Conservation (phyloP, 2,888 invertebrate species). For the Dynastes grantii region DNA sequence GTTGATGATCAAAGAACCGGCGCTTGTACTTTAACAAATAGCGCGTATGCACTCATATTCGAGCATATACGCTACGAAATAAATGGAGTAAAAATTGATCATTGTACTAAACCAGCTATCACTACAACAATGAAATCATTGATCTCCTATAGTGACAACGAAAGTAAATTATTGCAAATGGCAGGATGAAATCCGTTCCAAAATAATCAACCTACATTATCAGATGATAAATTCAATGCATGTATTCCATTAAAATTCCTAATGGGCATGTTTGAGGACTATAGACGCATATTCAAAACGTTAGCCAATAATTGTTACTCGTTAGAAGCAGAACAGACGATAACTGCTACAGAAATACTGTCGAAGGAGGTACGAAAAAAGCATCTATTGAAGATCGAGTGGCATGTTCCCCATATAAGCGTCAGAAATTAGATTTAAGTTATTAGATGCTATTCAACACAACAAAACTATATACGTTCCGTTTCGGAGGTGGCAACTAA, state of each 20-base stretch:
- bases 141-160: slow-evolving; percentile 58
- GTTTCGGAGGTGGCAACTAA: too few relatives aligned
- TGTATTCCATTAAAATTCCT: not conserved
- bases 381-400: not conserved
- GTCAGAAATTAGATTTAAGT: not conserved
- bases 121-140: slow-evolving; percentile 61
- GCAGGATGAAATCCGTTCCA: too few relatives aligned
- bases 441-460: too few relatives aligned
- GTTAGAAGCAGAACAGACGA: slow-evolving; percentile 1
- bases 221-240: not conserved
- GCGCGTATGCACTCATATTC: slow-evolving; percentile 63
- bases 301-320: not conserved
- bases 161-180: too few relatives aligned
- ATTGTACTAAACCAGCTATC: slow-evolving; percentile 62
- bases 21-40: slow-evolving; percentile 55
- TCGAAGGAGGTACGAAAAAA: not conserved
- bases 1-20: not conserved
- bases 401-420: not conserved
- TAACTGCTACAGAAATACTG: not conserved
- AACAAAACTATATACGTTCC: too few relatives aligned
- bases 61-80: slow-evolving; percentile 51
- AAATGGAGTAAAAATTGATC: slow-evolving; percentile 64
- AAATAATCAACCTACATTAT: too few relatives aligned
- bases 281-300: not conserved
- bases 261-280: not conserved